These are phyloP conservation scores for Chaetops frenatus DNA, from an alignment of 2,113 vertebrate species.

Conservation along the genomic window DNA sequence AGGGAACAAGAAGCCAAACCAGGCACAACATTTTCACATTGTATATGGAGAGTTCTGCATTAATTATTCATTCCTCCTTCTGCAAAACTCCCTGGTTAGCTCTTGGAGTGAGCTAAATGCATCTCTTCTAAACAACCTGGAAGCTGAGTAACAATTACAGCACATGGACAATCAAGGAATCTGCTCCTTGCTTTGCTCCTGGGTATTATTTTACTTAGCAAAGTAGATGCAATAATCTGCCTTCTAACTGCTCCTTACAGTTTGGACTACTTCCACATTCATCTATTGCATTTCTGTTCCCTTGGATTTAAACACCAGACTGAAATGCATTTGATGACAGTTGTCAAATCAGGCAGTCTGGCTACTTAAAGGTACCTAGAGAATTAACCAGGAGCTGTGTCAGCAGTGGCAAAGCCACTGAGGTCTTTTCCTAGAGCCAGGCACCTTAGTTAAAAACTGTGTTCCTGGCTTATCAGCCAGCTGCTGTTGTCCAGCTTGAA, in stretches of 20 bases:
- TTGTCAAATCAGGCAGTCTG: background rate
- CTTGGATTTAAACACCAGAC: background rate
- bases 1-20: background rate
- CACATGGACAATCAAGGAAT: background rate
- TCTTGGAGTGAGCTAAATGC: background rate
- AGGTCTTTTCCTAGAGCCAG: background rate
- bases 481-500: background rate
- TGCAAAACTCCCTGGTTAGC: background rate
- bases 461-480: background rate
- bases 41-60: background rate
- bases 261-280: background rate
- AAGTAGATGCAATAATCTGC: background rate
- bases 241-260: background rate
- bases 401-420: background rate
- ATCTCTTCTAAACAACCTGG: background rate
- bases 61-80: background rate
- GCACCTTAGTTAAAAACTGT: background rate
- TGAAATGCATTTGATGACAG: background rate
- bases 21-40: background rate
- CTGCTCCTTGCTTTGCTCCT: background rate
- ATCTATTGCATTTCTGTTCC: background rate
- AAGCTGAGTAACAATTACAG: background rate
- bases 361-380: background rate
- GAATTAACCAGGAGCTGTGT: background rate
- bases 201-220: conserved; percentile 9